These are phyloP conservation scores for Drosophila nr. perissopoda DNA, from an alignment of 2,888 invertebrate genomes.

Conservation along the genomic window DNA sequence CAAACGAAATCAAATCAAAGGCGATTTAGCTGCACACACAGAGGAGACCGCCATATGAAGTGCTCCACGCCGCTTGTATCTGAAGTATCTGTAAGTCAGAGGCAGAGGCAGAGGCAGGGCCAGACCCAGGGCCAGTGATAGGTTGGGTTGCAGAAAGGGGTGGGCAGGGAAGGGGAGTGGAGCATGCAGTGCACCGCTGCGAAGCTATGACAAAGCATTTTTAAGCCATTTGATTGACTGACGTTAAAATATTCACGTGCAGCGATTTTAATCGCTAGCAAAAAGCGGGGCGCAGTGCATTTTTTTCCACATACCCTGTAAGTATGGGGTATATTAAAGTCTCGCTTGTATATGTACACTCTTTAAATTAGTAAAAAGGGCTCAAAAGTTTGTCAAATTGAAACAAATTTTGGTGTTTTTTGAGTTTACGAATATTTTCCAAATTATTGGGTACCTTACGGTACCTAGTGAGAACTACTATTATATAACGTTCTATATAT, in stretches of 20 bases:
- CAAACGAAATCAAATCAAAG: conserved; percentile 80
- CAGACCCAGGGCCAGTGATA: not conserved
- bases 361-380: too few relatives aligned
- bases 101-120: conserved; percentile 21
- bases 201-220: conserved; percentile 81
- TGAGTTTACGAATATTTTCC: too few relatives aligned
- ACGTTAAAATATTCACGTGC: conserved; percentile 81
- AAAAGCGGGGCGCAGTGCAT: conserved; percentile 58
- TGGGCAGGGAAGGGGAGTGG: not conserved
- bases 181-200: conserved; percentile 21
- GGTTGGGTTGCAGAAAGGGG: rapidly evolving
- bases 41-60: conserved; percentile 47
- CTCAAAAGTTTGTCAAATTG: too few relatives aligned
- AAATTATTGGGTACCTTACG: too few relatives aligned
- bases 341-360: too few relatives aligned
- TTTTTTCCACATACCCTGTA: conserved; percentile 48
- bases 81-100: conserved; percentile 53
- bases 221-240: conserved; percentile 82
- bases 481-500: too few relatives aligned
- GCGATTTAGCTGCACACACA: conserved; percentile 74
- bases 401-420: too few relatives aligned
- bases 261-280: conserved; percentile 75
- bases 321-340: not conserved
- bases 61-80: conserved; percentile 11
- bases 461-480: too few relatives aligned